Evolutionary conservation across 2,888 invertebrate genomes (phyloP).

Genomic region (Dasypogon diadema): DNA sequence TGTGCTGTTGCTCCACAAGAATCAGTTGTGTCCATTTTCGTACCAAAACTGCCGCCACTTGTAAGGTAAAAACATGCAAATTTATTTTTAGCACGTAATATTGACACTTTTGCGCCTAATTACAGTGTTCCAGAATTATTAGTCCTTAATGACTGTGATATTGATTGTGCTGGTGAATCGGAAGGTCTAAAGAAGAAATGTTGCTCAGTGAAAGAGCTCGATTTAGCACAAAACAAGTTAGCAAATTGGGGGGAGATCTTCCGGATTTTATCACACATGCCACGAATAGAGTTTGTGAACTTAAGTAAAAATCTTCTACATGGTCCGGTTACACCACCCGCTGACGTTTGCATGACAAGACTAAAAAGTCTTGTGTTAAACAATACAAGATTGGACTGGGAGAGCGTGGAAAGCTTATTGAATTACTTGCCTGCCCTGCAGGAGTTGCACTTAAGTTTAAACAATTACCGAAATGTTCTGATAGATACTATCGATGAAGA

Average conservation of each 20-base stretch:
- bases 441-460: conserved; percentile 93
- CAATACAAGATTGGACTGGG: conserved; percentile 89
- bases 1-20: conserved; percentile 70
- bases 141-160: conserved; percentile 91
- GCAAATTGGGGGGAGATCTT: conserved; percentile 92
- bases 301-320: conserved; percentile 89
- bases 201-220: conserved; percentile 91
- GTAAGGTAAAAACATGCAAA: conserved; percentile 60
- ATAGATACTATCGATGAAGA: conserved; percentile 70
- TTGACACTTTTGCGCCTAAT: not conserved
- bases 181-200: conserved; percentile 84
- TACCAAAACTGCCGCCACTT: conserved; percentile 85
- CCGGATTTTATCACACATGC: conserved; percentile 87
- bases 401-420: conserved; percentile 81
- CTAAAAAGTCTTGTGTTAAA: conserved; percentile 86
- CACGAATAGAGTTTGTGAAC: conserved; percentile 90
- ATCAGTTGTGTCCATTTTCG: conserved; percentile 82
- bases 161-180: conserved; percentile 88
- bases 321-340: conserved; percentile 72
- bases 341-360: conserved; percentile 69
- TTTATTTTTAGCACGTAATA: not conserved
- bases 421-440: conserved; percentile 83
- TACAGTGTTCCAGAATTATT: conserved; percentile 82
- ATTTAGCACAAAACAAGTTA: conserved; percentile 92
- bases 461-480: conserved; percentile 84